These are phyloP conservation scores for Melospiza melodia DNA, from an alignment of 2,113 vertebrate genomes.

Conservation along the genomic window DNA sequence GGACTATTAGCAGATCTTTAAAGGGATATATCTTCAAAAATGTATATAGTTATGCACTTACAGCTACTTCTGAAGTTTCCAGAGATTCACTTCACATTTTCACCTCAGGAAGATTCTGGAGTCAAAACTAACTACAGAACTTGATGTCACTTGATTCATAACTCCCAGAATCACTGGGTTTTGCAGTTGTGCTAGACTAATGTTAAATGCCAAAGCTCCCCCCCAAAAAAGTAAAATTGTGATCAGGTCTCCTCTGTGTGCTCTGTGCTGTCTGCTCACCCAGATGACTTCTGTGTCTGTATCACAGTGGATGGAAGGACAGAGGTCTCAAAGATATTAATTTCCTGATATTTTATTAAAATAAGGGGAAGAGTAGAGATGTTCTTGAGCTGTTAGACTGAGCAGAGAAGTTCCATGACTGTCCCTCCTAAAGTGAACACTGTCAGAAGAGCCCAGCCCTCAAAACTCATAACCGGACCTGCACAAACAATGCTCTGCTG, in stretches of 20 bases:
- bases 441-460: neutral
- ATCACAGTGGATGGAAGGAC: neutral
- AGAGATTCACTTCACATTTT: neutral
- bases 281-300: neutral
- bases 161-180: neutral
- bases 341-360: neutral
- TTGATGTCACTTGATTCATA: neutral
- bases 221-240: neutral
- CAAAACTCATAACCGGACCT: rapidly evolving
- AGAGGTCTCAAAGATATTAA: neutral
- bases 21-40: neutral
- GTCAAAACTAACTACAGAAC: neutral
- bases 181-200: neutral
- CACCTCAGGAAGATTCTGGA: neutral
- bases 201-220: neutral
- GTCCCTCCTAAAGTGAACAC: neutral
- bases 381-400: neutral
- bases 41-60: neutral
- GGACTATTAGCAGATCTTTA: neutral
- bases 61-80: neutral
- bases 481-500: rapidly evolving
- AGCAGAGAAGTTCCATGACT: neutral
- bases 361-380: neutral
- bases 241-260: neutral
- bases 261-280: neutral